These are phyloP conservation scores for Tangara arthus DNA, from an alignment of 2,797 vertebrate genomes.

Conservation along the genomic window DNA sequence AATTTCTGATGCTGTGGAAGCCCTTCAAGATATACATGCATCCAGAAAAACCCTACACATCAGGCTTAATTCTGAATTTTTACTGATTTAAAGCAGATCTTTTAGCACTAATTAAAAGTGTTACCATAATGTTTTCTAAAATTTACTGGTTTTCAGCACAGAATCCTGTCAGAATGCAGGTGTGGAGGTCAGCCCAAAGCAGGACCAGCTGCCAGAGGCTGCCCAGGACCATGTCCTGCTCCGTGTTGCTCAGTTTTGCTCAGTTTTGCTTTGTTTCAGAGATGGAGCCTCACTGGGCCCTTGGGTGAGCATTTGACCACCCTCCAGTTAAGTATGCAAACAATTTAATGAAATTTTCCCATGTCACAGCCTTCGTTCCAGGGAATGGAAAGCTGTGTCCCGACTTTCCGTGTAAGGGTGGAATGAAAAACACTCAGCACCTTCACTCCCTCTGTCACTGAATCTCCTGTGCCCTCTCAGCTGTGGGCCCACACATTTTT, in stretches of 20 bases:
- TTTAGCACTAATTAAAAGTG: neutral
- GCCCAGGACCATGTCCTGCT: neutral
- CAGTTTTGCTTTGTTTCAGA: neutral
- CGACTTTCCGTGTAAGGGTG: neutral
- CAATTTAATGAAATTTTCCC: neutral
- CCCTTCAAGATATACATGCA: neutral
- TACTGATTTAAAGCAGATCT: neutral
- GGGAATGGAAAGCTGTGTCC: neutral
- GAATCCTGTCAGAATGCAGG: neutral
- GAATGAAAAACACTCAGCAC: neutral
- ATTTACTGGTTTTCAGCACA: neutral
- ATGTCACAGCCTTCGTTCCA: neutral
- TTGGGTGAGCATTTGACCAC: neutral
- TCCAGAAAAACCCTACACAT: neutral
- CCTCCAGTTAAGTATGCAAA: neutral
- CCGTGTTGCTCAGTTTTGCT: too few relatives aligned
- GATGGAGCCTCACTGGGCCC: accelerated
- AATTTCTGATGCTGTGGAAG: neutral
- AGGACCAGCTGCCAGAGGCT: neutral
- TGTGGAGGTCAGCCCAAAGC: neutral
- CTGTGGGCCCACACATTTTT: neutral
- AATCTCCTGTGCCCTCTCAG: neutral
- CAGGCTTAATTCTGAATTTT: neutral
- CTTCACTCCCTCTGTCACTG: neutral
- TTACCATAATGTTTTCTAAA: neutral